Percentiles rank a stretch among this genome's conserved stretches.
Evolutionary conservation across 2,113 vertebrate genomes (phyloP).

Genomic region (Callorhinus ursinus): DNA sequence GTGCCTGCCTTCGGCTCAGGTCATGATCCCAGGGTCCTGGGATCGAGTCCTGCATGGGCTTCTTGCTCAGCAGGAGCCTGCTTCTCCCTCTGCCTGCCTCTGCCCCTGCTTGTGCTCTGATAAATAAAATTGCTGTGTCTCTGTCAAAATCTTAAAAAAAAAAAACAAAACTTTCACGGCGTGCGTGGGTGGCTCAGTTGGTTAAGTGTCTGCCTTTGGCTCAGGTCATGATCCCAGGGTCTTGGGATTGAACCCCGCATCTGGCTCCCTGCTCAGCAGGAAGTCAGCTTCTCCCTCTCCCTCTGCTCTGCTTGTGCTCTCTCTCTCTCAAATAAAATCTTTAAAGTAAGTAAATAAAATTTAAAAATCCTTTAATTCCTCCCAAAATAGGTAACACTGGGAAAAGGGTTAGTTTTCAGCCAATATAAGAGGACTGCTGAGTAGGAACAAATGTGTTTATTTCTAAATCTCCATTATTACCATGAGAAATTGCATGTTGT

Average conservation of each 20-base stretch:
- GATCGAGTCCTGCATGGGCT: no score
- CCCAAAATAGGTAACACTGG: background rate
- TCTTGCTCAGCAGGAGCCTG: no score
- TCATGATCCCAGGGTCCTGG: no score
- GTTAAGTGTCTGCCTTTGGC: background rate
- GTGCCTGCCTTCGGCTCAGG: no score
- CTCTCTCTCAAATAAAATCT: background rate
- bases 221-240: background rate
- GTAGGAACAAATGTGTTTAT: constrained; percentile 7
- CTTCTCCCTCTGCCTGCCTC: no score
- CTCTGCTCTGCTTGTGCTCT: background rate
- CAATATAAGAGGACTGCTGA: background rate
- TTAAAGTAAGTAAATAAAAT: no score
- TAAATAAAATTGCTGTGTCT: no score
- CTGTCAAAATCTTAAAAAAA: no score
- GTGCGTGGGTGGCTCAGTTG: background rate
- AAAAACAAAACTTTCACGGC: background rate
- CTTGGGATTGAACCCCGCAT: background rate
- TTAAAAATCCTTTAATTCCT: background rate
- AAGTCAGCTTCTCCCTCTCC: background rate
- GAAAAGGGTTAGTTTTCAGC: background rate
- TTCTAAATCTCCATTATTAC: background rate
- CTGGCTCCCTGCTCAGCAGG: background rate
- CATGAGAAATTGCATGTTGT: background rate
- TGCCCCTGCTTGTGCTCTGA: no score